Conservation (phyloP, 2,113 vertebrate genomes). For the Rhineura floridana region DNA sequence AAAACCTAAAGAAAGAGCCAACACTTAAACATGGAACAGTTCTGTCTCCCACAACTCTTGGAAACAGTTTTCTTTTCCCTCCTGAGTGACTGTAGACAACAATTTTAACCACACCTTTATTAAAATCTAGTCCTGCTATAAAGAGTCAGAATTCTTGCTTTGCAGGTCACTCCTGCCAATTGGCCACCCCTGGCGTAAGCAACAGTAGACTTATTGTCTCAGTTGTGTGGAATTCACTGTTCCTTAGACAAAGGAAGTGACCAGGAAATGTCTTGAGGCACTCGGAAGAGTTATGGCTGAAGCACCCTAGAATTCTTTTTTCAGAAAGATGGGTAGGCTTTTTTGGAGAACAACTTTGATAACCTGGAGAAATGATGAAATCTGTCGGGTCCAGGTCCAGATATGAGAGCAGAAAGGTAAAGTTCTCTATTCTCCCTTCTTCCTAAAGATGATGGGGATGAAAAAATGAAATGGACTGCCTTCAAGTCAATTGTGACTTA, state of each 20-base stretch:
- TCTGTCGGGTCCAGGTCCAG: neutral
- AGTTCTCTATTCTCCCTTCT: neutral
- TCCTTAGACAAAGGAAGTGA: neutral
- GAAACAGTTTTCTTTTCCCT: neutral
- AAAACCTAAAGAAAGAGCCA: neutral
- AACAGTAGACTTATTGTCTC: neutral
- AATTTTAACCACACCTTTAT: neutral
- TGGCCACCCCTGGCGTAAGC: neutral
- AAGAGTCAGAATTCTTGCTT: neutral
- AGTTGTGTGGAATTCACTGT: neutral
- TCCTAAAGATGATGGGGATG: neutral
- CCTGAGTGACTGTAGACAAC: neutral
- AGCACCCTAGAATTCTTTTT: neutral
- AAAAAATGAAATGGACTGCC: too few relatives aligned
- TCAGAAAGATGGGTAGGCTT: neutral
- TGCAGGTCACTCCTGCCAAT: neutral
- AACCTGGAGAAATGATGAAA: neutral
- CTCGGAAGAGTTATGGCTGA: neutral
- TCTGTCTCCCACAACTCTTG: neutral
- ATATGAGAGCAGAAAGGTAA: neutral
- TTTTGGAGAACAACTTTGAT: neutral
- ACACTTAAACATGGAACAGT: neutral
- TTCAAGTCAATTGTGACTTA: too few relatives aligned
- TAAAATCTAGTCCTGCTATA: neutral
- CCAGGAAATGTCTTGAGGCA: neutral